A percentile compares a stretch with the other conserved stretches of the same genome.
Evolutionary conservation across 1,140 invertebrate species (phyloP).

Genomic region (Scaptodrosophila lebanonensis): DNA sequence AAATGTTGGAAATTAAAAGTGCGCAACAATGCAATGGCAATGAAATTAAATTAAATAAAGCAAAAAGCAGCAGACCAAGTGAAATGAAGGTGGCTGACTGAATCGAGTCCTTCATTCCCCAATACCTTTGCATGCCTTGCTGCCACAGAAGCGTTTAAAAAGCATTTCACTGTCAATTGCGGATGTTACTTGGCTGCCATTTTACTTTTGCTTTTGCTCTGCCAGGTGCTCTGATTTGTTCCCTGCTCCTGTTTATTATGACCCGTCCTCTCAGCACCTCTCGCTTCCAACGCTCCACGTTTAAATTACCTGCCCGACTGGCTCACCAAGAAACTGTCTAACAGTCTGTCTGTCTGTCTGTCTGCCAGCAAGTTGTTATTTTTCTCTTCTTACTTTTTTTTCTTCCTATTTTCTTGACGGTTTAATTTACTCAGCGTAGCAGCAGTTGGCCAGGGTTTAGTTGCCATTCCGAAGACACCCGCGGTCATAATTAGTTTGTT

Average conservation of each 20-base stretch:
- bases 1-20: constrained; percentile 3
- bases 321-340: not conserved
- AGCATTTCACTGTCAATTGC: constrained; percentile 70
- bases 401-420: constrained; percentile 51
- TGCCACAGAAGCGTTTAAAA: constrained; percentile 48
- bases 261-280: constrained; percentile 49
- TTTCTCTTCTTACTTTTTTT: constrained; percentile 31
- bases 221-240: constrained; percentile 18
- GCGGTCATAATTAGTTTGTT: constrained; percentile 74
- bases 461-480: constrained; percentile 33
- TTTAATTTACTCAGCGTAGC: constrained; percentile 63
- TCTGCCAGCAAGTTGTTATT: constrained; percentile 20
- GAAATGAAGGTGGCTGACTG: constrained; percentile 7
- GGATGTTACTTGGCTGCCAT: constrained; percentile 13
- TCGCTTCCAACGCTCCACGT: constrained; percentile 24
- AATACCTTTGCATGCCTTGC: constrained; percentile 6
- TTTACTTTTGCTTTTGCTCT: constrained; percentile 18
- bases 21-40: constrained; percentile 44
- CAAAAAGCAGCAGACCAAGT: constrained; percentile 1
- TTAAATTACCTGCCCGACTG: not conserved
- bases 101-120: constrained; percentile 1
- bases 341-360: not conserved
- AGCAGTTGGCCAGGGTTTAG: constrained; percentile 6
- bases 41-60: constrained; percentile 44
- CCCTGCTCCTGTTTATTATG: constrained; percentile 31